Evolutionary conservation across 2,797 vertebrate genomes (phyloP), one percentile per base, ranked within the genome.

Genomic region (Acanthurus tractus): DNA sequence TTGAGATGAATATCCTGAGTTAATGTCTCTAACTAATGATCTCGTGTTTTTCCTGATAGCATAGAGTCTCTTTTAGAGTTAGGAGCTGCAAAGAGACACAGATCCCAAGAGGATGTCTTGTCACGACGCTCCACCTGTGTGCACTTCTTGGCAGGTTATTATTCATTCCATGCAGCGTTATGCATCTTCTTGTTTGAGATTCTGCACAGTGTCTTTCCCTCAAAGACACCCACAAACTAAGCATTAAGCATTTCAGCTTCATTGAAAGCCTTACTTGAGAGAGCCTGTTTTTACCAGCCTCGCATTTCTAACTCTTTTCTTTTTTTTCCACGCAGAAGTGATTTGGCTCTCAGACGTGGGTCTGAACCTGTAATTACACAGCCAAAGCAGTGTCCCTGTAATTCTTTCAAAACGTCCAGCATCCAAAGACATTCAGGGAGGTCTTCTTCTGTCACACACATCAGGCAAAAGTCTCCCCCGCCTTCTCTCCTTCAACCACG

Each of bases 361-460:
- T 57, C 86, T 85, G 57, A 91, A 90, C 79, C 83, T 84, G 74
- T 84, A 91, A 93, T 92, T 91, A 93, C 90, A 84, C 84, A 91
- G 85, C 68, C 78, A 68, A 66, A 86, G 64, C 74, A 71, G 65
- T 73, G 87, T 86, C 86, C 87, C 86, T 90, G 79, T 91, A 88
- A 91, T 92, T 86, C 84, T 71, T 84, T 72, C 48, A 74, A 82
- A 80, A 70, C 44, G n/a, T 82, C 53, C 70, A 81, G 40, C 73
- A 74, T 82, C 78, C 74, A 69, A 62, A 76, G 76, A 80, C 74
- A 14, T 48, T 65, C 88, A 89, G 78, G 89, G 89, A 92, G 91
- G 90, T 93, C 91, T 74, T 78, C 48, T 67, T 70, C 85, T 75
- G 74, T 88, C 86, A 74, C 81, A 85, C 63, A 56, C 80, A 55